Base-by-base conservation (phyloP, 2,113 vertebrate species). In the Perccottus glenii region DNA sequence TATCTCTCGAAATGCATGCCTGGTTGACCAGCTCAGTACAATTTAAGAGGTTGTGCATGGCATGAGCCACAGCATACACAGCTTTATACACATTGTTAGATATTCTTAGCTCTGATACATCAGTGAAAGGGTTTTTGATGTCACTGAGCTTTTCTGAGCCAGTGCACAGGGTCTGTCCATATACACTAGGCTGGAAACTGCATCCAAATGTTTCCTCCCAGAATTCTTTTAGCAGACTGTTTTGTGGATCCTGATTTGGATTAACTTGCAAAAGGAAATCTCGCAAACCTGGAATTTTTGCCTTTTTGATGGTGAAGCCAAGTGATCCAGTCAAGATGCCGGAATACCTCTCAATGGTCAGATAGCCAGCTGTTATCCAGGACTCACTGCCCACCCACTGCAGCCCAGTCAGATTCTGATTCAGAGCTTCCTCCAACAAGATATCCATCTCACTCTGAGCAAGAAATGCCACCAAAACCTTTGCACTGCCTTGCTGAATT, bases 371-470 rank as follows among this genome's bases (percentile, higher is more conserved):
- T 47, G 91, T 93, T 38, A 93, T 93, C 92, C 92, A 94, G 48
- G 90, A 91, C 64, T 93, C 92, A 81, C 89, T 93, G 52, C 91
- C 93, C 6, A 93, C 80, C 91, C 92, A 94, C 75, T 92, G 91
- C 46, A 92, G 57, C 16, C 86, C 88, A 2, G 85, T 91, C 38
- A 93, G 15, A 62, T 93, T 93, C 73, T 93, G 92, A 1, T 50
- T 83, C 14, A 91, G 38, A 46, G 87, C 75, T 67, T 93, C 91
- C 3, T 93, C 86, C 12, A 93, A 77, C 33, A 93, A 69, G 19
- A 91, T 52, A 2, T 89, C 57, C 85, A 93, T 90, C 51, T 93
- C 92, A 4, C 69, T 66, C 44, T 90, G 85, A 5, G 88, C 83
- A 4, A 91, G 65, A 70, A 94, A 94, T 38, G 88, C 91, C n/a